phyloP scores from a whole-genome alignment of 1,140 invertebrate species.

The Neodiprion pinetum region DNA sequence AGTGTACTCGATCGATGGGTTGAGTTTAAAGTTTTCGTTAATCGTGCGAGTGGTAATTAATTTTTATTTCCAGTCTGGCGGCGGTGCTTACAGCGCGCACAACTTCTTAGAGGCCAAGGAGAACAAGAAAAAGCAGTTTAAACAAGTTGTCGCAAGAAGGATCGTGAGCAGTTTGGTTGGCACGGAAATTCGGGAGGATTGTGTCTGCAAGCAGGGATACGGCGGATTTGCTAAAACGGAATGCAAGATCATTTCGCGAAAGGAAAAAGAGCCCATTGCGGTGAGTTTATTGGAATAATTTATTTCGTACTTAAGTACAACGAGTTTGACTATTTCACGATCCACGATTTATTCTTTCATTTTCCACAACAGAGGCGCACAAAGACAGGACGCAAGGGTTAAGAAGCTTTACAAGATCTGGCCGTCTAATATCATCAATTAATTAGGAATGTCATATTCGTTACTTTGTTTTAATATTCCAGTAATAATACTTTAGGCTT shows the following conservation, averaged over 20 bases:
- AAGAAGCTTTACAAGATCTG: conserved; percentile 29
- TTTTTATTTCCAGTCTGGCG: conserved; percentile 60
- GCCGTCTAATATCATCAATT: conserved; percentile 40
- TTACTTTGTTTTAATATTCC: conserved; percentile 38
- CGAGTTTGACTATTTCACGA: neutral
- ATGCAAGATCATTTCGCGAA: conserved; percentile 59
- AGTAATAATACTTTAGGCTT: neutral
- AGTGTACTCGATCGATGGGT: neutral
- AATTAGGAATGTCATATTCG: conserved; percentile 51
- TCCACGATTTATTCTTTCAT: conserved; percentile 11
- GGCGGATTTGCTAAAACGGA: conserved; percentile 44
- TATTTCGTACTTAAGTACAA: neutral
- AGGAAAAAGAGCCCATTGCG: conserved; percentile 47
- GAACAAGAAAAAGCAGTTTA: conserved; percentile 65
- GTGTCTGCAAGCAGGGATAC: conserved; percentile 57
- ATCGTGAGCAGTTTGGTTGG: conserved; percentile 58
- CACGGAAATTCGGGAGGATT: conserved; percentile 59
- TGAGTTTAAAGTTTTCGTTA: neutral
- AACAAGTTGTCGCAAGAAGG: conserved; percentile 60
- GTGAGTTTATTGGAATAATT: conserved; percentile 29
- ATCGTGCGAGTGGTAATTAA: conserved; percentile 8
- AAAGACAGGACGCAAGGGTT: conserved; percentile 42
- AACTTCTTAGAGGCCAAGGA: conserved; percentile 63
- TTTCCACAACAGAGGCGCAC: conserved; percentile 46
- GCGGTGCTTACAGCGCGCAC: conserved; percentile 63